Percentiles rank a stretch among this genome's conserved stretches.
Conservation (phyloP, 2,797 vertebrate species). For the Mormyrus proboscirostris region DNA sequence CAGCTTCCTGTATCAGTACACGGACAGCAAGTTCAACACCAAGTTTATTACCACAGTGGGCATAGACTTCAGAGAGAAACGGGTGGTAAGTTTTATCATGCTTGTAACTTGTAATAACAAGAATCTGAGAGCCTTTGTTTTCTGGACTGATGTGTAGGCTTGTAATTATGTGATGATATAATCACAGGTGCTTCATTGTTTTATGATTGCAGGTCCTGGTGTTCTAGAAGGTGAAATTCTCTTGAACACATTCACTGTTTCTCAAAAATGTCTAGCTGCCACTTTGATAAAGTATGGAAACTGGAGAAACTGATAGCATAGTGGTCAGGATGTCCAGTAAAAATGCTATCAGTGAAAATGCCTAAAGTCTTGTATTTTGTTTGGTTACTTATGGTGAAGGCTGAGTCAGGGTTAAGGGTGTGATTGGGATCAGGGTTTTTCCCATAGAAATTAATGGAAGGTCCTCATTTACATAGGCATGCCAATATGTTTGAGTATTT, state of each 20-base stretch:
- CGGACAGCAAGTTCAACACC: slow-evolving; percentile 85
- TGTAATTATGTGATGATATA: not conserved
- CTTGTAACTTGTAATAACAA: not conserved
- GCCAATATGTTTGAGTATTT: not conserved
- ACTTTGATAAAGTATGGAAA: not conserved
- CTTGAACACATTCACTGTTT: not conserved
- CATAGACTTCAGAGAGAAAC: slow-evolving; percentile 91
- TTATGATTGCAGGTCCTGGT: not conserved
- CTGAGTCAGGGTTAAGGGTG: not conserved
- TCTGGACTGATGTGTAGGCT: not conserved
- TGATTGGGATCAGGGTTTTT: not conserved
- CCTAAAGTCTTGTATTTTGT: not conserved
- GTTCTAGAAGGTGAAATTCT: not conserved
- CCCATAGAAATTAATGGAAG: not conserved
- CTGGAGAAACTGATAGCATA: not conserved
- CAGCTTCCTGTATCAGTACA: slow-evolving; percentile 92
- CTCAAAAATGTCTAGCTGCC: not conserved
- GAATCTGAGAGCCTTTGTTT: not conserved
- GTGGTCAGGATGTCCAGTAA: not conserved
- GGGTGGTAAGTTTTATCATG: slow-evolving; percentile 67
- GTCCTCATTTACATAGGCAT: not conserved
- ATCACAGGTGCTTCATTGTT: not conserved
- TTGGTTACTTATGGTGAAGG: not conserved
- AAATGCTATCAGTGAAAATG: not conserved
- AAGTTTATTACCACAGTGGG: slow-evolving; percentile 91